Conservation (phyloP, 1,140 invertebrate species). For the Drosophila burlai region DNA sequence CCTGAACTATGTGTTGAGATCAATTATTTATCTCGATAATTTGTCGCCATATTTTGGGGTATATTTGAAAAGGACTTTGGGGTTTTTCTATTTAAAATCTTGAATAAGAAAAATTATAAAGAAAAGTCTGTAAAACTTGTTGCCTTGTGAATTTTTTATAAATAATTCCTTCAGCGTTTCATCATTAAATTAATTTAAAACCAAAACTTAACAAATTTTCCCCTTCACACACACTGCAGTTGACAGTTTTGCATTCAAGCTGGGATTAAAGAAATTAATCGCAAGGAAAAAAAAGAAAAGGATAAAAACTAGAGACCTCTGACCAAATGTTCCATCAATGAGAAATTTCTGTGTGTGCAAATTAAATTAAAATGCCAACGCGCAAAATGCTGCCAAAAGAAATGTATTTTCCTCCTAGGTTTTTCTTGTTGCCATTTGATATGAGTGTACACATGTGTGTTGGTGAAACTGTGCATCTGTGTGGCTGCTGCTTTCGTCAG, state of each 20-base stretch:
- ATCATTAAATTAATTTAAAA: too few species aligned
- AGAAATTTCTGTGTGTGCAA: constrained; percentile 45
- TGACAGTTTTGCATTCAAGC: constrained; percentile 22
- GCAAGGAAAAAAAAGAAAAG: constrained; percentile 1
- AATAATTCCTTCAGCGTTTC: too few species aligned
- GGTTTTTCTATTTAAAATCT: background rate
- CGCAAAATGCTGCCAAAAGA: constrained; percentile 30
- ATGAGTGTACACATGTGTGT: constrained; percentile 13
- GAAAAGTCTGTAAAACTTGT: background rate
- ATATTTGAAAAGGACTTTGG: background rate
- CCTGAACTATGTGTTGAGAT: constrained; percentile 5
- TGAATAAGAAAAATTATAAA: background rate
- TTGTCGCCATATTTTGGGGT: background rate
- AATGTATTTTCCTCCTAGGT: constrained; percentile 50
- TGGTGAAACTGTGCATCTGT: background rate
- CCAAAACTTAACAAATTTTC: background rate
- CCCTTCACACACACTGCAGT: background rate
- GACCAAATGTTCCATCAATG: constrained; percentile 39
- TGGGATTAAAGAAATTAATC: constrained; percentile 34
- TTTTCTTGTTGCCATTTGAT: constrained; percentile 44
- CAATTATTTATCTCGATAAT: constrained; percentile 13
- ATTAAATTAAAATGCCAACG: constrained; percentile 75
- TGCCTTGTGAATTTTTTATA: too few species aligned
- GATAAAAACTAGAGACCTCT: constrained; percentile 8
- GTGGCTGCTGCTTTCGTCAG: constrained; percentile 37